A percentile compares a stretch with the other conserved stretches of the same genome.
These are phyloP conservation scores for Tragulus kanchil DNA, from an alignment of 2,113 vertebrate genomes.

Conservation along the genomic window DNA sequence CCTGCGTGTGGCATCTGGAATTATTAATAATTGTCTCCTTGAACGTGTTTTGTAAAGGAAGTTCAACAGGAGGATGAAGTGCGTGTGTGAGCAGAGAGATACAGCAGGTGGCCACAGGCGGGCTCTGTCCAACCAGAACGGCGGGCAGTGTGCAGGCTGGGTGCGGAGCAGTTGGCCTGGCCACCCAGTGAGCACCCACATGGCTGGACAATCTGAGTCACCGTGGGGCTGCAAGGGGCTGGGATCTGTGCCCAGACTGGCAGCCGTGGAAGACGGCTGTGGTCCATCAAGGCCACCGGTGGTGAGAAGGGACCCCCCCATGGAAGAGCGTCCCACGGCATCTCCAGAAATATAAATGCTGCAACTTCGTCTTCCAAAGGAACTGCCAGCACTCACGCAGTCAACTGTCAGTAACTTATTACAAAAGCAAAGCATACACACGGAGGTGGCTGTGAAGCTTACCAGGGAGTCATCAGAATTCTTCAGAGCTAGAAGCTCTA, in stretches of 20 bases:
- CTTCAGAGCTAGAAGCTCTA: neutral
- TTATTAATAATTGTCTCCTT: neutral
- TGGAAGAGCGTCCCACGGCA: neutral
- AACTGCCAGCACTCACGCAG: neutral
- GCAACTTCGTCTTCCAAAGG: neutral
- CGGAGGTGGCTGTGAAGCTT: neutral
- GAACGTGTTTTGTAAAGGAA: neutral
- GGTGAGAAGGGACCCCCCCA: neutral
- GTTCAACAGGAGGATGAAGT: neutral
- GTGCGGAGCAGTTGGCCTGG: neutral
- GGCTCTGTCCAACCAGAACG: neutral
- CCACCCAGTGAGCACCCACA: neutral
- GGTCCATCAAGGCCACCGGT: neutral
- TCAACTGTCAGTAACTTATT: neutral
- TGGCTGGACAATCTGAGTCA: conserved; percentile 26
- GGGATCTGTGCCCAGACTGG: conserved; percentile 23
- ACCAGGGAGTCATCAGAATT: neutral
- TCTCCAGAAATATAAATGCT: neutral
- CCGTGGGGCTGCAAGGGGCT: neutral
- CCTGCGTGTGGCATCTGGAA: neutral
- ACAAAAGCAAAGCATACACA: neutral
- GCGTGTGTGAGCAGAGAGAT: neutral
- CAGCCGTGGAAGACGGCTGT: neutral
- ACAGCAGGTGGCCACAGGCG: neutral
- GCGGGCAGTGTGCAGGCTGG: neutral